phyloP scores from a whole-genome alignment of 92 coral and sea anemone species.

The Zoanthus sociatus region DNA sequence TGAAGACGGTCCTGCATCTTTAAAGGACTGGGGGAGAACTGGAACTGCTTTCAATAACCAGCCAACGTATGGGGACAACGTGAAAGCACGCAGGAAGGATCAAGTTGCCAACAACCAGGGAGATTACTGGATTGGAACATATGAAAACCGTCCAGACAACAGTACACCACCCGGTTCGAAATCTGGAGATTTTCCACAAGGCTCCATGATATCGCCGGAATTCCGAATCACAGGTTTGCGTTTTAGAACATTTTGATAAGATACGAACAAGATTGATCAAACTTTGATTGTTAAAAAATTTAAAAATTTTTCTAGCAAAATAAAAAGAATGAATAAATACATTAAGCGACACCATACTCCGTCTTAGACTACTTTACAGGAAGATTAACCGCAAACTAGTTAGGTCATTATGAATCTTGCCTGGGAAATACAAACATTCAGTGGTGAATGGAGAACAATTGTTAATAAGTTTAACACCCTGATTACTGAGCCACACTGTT shows the following conservation, averaged over 20 bases:
- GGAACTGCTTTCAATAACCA: slow-evolving; percentile 2
- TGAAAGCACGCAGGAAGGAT: neutral
- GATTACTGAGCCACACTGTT: too few species aligned
- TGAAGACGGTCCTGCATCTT: neutral
- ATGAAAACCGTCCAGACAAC: neutral
- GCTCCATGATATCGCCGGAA: neutral
- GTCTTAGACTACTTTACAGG: too few species aligned
- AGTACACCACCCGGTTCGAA: neutral
- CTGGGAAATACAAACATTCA: too few species aligned
- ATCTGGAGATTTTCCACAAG: neutral
- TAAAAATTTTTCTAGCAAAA: too few species aligned
- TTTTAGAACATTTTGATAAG: neutral
- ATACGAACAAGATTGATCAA: too few species aligned
- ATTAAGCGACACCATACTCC: too few species aligned
- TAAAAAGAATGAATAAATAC: too few species aligned
- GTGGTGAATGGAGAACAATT: too few species aligned
- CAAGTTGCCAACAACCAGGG: neutral
- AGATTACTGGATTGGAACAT: neutral
- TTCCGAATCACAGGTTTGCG: neutral
- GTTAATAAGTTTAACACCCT: too few species aligned
- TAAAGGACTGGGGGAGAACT: neutral
- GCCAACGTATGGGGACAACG: neutral
- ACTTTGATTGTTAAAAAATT: too few species aligned
- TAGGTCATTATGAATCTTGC: too few species aligned
- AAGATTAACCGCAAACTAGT: too few species aligned